Conservation (phyloP, 2,888 invertebrate genomes). For the Rhagophthalmus giganteus region DNA sequence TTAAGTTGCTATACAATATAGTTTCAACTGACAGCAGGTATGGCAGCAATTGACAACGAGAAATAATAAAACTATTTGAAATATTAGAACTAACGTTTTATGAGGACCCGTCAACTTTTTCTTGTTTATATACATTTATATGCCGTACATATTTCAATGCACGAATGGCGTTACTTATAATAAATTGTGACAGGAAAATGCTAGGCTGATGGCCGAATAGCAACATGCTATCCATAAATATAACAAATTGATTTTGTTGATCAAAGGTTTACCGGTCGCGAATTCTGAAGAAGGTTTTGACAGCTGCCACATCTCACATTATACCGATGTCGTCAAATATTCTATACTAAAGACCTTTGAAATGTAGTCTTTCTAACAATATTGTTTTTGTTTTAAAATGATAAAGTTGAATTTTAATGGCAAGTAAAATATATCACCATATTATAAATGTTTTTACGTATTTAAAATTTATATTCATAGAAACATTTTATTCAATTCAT, state of each 20-base stretch:
- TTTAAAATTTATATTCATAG: too few relatives aligned
- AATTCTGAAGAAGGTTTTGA: conserved; percentile 30
- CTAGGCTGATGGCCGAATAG: conserved; percentile 1
- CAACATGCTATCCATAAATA: conserved; percentile 26
- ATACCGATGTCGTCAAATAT: conserved; percentile 27
- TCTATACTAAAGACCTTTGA: conserved; percentile 21
- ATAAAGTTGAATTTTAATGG: too few relatives aligned
- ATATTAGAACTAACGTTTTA: too few relatives aligned
- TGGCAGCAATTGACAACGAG: too few relatives aligned
- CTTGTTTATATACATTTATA: too few relatives aligned
- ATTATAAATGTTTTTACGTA: too few relatives aligned
- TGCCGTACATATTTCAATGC: neutral
- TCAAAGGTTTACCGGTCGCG: conserved; percentile 25
- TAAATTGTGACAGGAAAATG: conserved; percentile 4
- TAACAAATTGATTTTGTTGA: conserved; percentile 31
- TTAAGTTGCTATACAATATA: too few relatives aligned
- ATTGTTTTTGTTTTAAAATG: conserved; percentile 17
- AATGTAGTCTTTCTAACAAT: conserved; percentile 15
- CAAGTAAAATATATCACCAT: too few relatives aligned
- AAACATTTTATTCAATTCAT: too few relatives aligned
- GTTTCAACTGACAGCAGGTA: too few relatives aligned
- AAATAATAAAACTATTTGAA: too few relatives aligned
- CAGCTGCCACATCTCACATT: conserved; percentile 29
- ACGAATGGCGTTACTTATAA: neutral
- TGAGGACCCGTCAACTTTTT: too few relatives aligned